Conservation (phyloP, 2,888 invertebrate genomes). For the Heteromurus nitidus region DNA sequence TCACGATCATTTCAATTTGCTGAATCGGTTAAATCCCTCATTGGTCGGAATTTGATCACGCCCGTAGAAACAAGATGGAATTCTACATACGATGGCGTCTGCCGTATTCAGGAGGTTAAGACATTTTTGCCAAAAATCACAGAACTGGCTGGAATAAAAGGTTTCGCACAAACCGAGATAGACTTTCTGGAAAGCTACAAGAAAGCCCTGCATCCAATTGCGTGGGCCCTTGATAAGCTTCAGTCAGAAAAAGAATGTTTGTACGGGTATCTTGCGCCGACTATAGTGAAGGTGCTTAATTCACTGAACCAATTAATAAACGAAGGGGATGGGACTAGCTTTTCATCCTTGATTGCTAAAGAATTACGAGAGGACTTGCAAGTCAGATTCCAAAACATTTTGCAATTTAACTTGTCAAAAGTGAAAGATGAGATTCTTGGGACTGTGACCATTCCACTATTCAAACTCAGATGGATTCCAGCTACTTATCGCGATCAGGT, state of each 20-base stretch:
- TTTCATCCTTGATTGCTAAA: background rate
- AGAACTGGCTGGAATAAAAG: background rate
- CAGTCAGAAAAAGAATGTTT: slow-evolving; percentile 26
- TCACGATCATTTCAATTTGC: background rate
- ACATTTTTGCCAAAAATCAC: background rate
- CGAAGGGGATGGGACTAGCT: too few species aligned
- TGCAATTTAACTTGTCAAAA: background rate
- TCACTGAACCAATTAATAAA: too few species aligned
- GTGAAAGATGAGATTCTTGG: background rate
- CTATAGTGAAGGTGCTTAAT: too few species aligned
- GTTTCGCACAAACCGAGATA: background rate
- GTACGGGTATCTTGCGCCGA: slow-evolving; percentile 3
- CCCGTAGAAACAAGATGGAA: slow-evolving; percentile 30
- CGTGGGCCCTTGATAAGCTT: slow-evolving; percentile 17
- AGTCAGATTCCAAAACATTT: background rate
- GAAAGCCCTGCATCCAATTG: slow-evolving; percentile 16
- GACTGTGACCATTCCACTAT: background rate
- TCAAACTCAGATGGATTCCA: slow-evolving; percentile 13
- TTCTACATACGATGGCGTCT: background rate
- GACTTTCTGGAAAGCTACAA: slow-evolving; percentile 18
- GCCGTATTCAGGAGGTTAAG: background rate
- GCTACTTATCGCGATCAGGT: background rate
- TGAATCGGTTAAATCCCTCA: background rate
- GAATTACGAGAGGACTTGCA: background rate
- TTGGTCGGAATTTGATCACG: background rate